Conservation (phyloP, 2,888 invertebrate genomes). For the Luperina nickerlii region DNA sequence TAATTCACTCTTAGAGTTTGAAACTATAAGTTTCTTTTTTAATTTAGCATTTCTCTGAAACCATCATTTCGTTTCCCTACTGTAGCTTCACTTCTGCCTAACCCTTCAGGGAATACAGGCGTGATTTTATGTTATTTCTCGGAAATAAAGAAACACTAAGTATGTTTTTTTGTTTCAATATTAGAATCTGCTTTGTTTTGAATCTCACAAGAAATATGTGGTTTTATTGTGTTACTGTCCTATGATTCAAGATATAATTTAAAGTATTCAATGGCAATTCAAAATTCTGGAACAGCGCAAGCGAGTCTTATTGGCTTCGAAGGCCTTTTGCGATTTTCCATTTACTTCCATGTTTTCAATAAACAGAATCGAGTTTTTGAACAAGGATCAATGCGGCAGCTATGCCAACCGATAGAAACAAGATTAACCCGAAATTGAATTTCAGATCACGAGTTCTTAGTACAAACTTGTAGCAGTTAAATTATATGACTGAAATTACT, state of each 20-base stretch:
- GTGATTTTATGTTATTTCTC: constrained; percentile 51
- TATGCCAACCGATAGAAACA: constrained; percentile 7
- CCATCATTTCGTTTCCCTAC: constrained; percentile 37
- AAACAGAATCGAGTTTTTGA: not conserved
- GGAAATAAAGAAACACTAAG: constrained; percentile 63
- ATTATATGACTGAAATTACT: constrained; percentile 13
- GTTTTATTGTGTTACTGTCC: constrained; percentile 22
- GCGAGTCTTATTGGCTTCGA: not conserved
- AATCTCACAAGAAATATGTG: constrained; percentile 69
- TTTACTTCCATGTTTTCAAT: not conserved
- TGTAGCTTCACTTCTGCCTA: not conserved
- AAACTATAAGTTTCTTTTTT: constrained; percentile 85
- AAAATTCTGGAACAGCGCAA: not conserved
- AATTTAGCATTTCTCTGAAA: constrained; percentile 71
- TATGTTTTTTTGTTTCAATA: constrained; percentile 28
- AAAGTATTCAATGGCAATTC: constrained; percentile 13
- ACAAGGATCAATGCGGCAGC: not conserved
- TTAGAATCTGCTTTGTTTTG: constrained; percentile 65
- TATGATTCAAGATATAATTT: constrained; percentile 23
- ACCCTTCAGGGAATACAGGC: not conserved
- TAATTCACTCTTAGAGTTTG: constrained; percentile 78
- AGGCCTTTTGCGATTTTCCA: not conserved
- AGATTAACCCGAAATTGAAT: not conserved
- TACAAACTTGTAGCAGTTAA: constrained; percentile 23
- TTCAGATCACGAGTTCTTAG: constrained; percentile 4